phyloP scores from a whole-genome alignment of 2,113 vertebrate species.

The Pachyramphus minor region DNA sequence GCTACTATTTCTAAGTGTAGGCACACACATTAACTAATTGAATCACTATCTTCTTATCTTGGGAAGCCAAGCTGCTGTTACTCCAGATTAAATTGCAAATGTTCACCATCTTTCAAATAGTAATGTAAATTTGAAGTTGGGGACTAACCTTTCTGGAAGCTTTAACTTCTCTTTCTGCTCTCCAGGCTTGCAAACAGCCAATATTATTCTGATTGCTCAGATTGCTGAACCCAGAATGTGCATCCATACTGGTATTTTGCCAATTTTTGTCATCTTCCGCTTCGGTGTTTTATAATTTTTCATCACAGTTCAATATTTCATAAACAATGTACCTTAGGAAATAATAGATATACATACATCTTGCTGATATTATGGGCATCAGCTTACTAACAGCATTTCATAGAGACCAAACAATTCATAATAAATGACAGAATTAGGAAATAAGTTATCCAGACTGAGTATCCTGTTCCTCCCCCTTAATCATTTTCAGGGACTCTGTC shows the following conservation, averaged over 20 bases:
- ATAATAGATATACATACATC: constrained; percentile 55
- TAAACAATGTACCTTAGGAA: constrained; percentile 51
- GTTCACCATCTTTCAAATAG: background rate
- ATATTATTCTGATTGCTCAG: background rate
- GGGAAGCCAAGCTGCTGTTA: background rate
- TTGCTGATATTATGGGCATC: constrained; percentile 4
- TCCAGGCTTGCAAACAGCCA: background rate
- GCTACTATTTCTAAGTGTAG: constrained; percentile 4
- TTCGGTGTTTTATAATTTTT: constrained; percentile 20
- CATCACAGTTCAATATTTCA: constrained; percentile 49
- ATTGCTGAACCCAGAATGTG: background rate
- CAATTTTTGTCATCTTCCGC: constrained; percentile 7
- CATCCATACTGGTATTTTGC: background rate
- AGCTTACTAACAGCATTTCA: constrained; percentile 48
- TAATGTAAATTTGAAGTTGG: background rate
- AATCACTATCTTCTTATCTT: constrained; percentile 12
- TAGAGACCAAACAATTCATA: constrained; percentile 40
- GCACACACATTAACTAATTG: constrained; percentile 16
- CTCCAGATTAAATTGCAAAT: constrained; percentile 10
- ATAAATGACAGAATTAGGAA: constrained; percentile 58
- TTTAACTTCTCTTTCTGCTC: background rate
- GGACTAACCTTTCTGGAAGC: background rate
- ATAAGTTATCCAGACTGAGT: constrained; percentile 49
- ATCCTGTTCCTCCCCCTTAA: constrained; percentile 27
- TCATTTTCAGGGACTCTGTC: constrained; percentile 57